Evolutionary conservation across 2,113 vertebrate species (phyloP), one percentile per base, ranked within the genome.

Genomic region (Gallinago media): DNA sequence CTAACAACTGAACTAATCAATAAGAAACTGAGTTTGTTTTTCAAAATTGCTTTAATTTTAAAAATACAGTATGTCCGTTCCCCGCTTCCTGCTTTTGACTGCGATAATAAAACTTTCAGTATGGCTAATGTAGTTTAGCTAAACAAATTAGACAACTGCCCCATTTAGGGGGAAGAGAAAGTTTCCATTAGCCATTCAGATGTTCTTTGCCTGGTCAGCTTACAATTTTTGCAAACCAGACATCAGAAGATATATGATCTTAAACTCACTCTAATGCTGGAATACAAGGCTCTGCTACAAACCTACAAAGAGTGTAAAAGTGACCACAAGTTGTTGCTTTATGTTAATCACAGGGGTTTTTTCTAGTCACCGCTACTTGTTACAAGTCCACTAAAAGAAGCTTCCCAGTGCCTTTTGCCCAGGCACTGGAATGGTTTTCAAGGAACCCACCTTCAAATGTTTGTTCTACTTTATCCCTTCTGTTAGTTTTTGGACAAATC

Each of bases 111-210:
- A 98, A 98, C 97, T 97, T 98, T 97, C 95, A 86, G 72, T 80
- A 97, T 74, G 95, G 97, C 97, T 98, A 98, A 98, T 98, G 97
- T 52, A 96, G 97, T 98, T 98, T 97, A 97, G 98, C 98, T 98
- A 98, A 98, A 98, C 96, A 98, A 97, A 98, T 98, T 98, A 98
- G 95, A 96, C 95, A 97, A 94, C 97, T 97, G 90, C 79, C 91
- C 89, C 83, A 87, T 96, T 97, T 96, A 96, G 91, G 89, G 94
- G 81, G 93, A 98, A 97, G 96, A 96, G 96, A 97, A 98, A 94
- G 89, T 98, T 98, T 98, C 98, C 98, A 98, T 98, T 97, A 98
- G 85, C 83, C 71, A 59, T 40, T 95, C 92, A 88, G 88, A 96
- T 88, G 63, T 59, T 97, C 87, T 95, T 78, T 97, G 96, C 94